These are phyloP conservation scores for Hoplostethus mediterraneus DNA, from an alignment of 2,797 vertebrate genomes.

Conservation along the genomic window DNA sequence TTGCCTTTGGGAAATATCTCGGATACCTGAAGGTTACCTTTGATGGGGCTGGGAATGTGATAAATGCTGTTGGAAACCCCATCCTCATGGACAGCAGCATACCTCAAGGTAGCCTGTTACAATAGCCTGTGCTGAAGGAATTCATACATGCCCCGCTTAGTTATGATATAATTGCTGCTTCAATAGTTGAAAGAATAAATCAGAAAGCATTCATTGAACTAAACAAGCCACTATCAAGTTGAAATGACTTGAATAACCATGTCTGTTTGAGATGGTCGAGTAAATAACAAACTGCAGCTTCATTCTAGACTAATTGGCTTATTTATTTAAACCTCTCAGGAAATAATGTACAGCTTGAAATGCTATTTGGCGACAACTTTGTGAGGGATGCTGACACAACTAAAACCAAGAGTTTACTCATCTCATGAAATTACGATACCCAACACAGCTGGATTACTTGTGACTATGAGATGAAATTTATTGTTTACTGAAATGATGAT, in stretches of 20 bases:
- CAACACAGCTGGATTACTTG: no score
- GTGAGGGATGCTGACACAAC: background rate
- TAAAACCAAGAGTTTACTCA: background rate
- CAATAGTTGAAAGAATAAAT: background rate
- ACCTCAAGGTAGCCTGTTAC: conserved; percentile 83
- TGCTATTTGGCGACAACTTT: background rate
- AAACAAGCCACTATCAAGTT: background rate
- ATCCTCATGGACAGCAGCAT: conserved; percentile 89
- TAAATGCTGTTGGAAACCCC: conserved; percentile 88
- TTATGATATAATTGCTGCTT: background rate
- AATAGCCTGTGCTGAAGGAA: background rate
- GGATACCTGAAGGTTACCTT: conserved; percentile 90
- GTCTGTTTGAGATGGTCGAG: background rate
- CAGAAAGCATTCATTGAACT: background rate
- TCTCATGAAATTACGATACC: background rate
- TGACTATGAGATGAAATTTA: no score
- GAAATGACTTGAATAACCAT: background rate
- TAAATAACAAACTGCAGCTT: background rate
- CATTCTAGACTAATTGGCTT: background rate
- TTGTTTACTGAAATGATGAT: no score
- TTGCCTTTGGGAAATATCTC: conserved; percentile 94
- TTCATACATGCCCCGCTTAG: background rate
- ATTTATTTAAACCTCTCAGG: background rate
- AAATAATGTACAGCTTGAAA: background rate
- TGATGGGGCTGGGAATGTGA: conserved; percentile 87